Percentiles rank a stretch among this genome's conserved stretches.
Conservation (phyloP, 1,140 invertebrate genomes). For the Aphaenogaster ashmeadi region DNA sequence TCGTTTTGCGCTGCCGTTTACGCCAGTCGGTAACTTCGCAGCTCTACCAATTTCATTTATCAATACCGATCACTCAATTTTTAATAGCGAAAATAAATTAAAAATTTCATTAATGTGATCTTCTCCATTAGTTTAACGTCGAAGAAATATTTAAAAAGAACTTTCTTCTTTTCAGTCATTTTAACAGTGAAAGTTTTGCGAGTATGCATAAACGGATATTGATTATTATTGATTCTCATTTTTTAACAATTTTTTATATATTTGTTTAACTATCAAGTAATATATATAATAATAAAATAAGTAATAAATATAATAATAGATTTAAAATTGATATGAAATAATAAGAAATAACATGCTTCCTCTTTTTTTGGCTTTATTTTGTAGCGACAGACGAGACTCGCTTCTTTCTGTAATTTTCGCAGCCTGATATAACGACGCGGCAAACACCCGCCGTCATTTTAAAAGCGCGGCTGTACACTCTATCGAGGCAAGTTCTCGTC, state of each 20-base stretch:
- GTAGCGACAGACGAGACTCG: constrained; percentile 17
- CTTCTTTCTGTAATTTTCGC: constrained; percentile 64
- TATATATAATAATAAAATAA: neutral
- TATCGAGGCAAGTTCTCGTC: constrained; percentile 66
- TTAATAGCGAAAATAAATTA: neutral
- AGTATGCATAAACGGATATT: neutral
- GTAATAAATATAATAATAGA: constrained; percentile 7
- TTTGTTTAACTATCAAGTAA: neutral
- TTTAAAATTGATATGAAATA: constrained; percentile 6
- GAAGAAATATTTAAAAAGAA: neutral
- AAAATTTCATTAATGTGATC: neutral
- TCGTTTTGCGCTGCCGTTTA: constrained; percentile 45
- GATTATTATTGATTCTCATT: neutral
- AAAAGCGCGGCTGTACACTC: constrained; percentile 56
- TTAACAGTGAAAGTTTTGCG: neutral
- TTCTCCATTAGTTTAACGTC: neutral
- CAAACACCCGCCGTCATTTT: constrained; percentile 60
- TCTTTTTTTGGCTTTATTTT: constrained; percentile 4
- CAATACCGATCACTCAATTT: neutral
- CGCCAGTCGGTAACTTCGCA: constrained; percentile 39
- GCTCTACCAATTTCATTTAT: neutral
- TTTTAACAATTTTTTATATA: too few relatives aligned
- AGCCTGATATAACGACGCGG: constrained; percentile 62
- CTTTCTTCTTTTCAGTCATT: neutral
- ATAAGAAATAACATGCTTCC: neutral